Percentiles rank a stretch among this genome's conserved stretches.
These are phyloP conservation scores for Gryllus bimaculatus DNA, from an alignment of 1,140 invertebrate genomes.

Conservation along the genomic window DNA sequence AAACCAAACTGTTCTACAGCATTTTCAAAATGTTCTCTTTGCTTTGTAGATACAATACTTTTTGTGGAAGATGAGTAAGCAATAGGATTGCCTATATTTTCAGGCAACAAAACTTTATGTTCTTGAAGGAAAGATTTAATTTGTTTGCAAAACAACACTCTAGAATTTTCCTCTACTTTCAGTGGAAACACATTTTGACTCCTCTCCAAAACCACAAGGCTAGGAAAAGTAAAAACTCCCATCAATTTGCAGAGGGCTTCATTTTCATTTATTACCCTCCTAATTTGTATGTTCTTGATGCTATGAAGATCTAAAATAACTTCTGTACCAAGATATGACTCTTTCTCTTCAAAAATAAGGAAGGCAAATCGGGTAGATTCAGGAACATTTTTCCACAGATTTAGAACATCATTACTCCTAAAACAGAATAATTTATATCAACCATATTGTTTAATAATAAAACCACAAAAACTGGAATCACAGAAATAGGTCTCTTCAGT, in stretches of 20 bases:
- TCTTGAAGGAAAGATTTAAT: constrained; percentile 39
- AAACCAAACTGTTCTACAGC: constrained; percentile 33
- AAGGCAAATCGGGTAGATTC: constrained; percentile 38
- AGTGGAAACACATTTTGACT: constrained; percentile 23
- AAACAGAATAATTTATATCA: constrained; percentile 17
- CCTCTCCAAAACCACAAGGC: constrained; percentile 37
- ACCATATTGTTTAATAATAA: background rate
- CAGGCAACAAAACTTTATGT: constrained; percentile 17
- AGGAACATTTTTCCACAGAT: constrained; percentile 39
- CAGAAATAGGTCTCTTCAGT: background rate
- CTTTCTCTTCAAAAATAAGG: constrained; percentile 48
- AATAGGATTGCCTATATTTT: background rate
- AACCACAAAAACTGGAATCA: background rate
- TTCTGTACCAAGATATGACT: constrained; percentile 38
- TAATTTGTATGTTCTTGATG: constrained; percentile 41
- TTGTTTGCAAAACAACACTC: constrained; percentile 32
- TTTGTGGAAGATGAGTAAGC: background rate
- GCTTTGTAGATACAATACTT: background rate
- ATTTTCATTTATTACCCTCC: constrained; percentile 44
- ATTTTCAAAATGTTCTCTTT: constrained; percentile 25
- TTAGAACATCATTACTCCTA: constrained; percentile 25
- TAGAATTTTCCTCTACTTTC: constrained; percentile 18
- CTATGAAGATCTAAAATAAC: constrained; percentile 51
- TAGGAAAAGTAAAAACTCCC: constrained; percentile 42
- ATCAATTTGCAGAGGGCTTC: constrained; percentile 36